A percentile compares a stretch with the other conserved stretches of the same genome.
Evolutionary conservation across 1,140 invertebrate genomes (phyloP).

Genomic region (Ips typographus): DNA sequence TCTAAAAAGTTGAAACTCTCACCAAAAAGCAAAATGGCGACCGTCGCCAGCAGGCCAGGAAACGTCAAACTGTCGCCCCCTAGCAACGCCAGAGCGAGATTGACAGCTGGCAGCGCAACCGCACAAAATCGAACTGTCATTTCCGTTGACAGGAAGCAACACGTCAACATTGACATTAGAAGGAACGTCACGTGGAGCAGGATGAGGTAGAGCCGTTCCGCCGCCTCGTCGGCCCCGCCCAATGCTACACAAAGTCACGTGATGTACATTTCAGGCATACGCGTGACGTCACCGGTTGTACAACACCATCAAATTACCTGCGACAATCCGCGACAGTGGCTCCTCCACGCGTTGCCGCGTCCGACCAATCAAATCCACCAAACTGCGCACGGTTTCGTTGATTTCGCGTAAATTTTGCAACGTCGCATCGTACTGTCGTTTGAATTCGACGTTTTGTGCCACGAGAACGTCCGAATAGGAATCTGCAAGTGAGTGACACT

Average conservation of each 20-base stretch:
- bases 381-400: slow-evolving; percentile 60
- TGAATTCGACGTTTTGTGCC: slow-evolving; percentile 57
- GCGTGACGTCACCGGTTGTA: neutral
- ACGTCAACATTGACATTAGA: slow-evolving; percentile 47
- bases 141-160: slow-evolving; percentile 47
- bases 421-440: slow-evolving; percentile 59
- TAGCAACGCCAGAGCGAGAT: slow-evolving; percentile 45
- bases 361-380: slow-evolving; percentile 57
- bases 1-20: slow-evolving; percentile 6
- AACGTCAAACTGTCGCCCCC: slow-evolving; percentile 35
- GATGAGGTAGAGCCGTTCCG: slow-evolving; percentile 46
- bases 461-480: slow-evolving; percentile 57
- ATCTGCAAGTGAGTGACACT: slow-evolving; percentile 45
- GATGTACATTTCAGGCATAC: slow-evolving; percentile 7
- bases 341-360: slow-evolving; percentile 58
- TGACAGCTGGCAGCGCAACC: slow-evolving; percentile 42
- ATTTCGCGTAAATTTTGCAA: slow-evolving; percentile 63
- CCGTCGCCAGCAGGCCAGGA: slow-evolving; percentile 26
- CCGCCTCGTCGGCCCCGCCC: slow-evolving; percentile 52
- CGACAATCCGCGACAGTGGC: slow-evolving; percentile 59
- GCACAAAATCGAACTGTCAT: slow-evolving; percentile 42
- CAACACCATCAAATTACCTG: slow-evolving; percentile 32
- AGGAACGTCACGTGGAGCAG: slow-evolving; percentile 47
- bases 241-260: slow-evolving; percentile 39
- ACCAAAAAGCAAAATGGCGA: slow-evolving; percentile 42